Evolutionary conservation across 2,888 invertebrate species (phyloP).

Genomic region (Nasonovia ribisnigri): DNA sequence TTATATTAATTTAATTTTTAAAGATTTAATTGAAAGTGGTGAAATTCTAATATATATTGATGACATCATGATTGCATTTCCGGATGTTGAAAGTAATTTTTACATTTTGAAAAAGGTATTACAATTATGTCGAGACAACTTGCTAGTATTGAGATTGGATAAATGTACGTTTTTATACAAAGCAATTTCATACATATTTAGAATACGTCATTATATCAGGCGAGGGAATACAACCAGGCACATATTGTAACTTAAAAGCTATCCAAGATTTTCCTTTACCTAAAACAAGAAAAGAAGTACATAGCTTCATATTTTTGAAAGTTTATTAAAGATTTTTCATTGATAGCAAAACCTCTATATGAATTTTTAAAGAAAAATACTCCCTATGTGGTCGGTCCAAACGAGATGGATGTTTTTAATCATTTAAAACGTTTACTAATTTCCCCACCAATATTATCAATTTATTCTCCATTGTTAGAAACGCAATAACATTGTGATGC

Average conservation of each 20-base stretch:
- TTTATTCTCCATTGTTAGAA: background rate
- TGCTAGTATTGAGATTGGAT: background rate
- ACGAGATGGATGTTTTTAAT: background rate
- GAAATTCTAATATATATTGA: background rate
- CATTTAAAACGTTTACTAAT: background rate
- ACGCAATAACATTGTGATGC: background rate
- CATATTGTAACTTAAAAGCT: too few relatives aligned
- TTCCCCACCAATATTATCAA: constrained; percentile 2
- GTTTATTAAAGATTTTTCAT: too few relatives aligned
- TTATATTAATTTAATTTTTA: constrained; percentile 68
- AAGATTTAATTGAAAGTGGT: background rate
- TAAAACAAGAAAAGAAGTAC: too few relatives aligned
- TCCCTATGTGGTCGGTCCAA: background rate
- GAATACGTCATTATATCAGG: too few relatives aligned
- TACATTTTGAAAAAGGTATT: background rate
- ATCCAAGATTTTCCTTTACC: too few relatives aligned
- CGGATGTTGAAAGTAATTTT: background rate
- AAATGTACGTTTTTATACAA: background rate
- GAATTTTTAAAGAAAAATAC: background rate
- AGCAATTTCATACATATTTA: too few relatives aligned
- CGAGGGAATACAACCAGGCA: too few relatives aligned
- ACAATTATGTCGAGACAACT: background rate
- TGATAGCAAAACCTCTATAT: too few relatives aligned
- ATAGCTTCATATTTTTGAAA: too few relatives aligned
- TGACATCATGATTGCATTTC: constrained; percentile 1